Evolutionary conservation across 2,888 invertebrate species (phyloP), one percentile per base, ranked within the genome.

Genomic region (Cerastis leucographa): DNA sequence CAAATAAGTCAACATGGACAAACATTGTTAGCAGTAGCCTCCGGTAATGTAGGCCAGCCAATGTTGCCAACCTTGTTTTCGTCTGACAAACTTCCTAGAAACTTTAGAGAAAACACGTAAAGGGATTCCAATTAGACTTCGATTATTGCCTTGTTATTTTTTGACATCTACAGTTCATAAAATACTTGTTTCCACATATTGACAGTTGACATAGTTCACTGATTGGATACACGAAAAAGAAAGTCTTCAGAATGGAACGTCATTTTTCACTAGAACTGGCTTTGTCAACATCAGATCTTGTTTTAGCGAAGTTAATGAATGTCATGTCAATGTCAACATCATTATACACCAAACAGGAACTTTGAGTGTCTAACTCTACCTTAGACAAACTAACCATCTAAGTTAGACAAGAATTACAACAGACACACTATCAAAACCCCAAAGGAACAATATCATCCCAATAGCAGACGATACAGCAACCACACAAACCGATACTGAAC

Each of bases 1-100:
- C 61, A 85, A 74, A 77, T 65, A 77, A 82, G 73, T 77, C 67
- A 68, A 78, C 22, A 65, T 82, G 4, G 40, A 56, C 59, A 49
- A 51, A 85, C 25, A 85, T 81, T 74, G 51, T 80, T 80, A 61
- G 68, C 35, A 75, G 46, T 65, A 73, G 70, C 59, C 71, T 68
- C n/a, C 25, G 54, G 81, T 71, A 56, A 82, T n/a, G 49, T 74
- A 64, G 46, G 74, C 11, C n/a, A 62, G 59, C 12, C 56, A 35
- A 74, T 75, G 51, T 80, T 80, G 29, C 46, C 44, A 72, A 51
- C 40, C 22, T 65, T 65, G 54, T 69, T 74, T 68, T 71, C 22
- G 70, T 59, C 56, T 54, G 25, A 35, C 29, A 61, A 81, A 82
- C 42, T 74, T 80, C 7, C 19, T 49, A 44, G 25, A 75, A 64